Evolutionary conservation across 2,888 invertebrate species (phyloP), one percentile per base, ranked within the genome.

Genomic region (Dermolepida albohirtum): DNA sequence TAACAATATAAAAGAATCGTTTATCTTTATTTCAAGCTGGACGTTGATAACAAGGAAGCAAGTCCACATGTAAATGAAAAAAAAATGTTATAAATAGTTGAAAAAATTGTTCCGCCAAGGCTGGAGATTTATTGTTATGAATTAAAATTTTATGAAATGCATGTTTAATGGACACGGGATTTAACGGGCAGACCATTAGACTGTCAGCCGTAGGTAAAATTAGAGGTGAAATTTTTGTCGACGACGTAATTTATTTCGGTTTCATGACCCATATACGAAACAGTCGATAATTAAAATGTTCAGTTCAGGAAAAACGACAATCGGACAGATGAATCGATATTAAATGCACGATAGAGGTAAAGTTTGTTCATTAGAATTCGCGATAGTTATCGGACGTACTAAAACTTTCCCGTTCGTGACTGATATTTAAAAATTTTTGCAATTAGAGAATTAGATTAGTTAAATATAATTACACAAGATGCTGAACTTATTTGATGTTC

Each of bases 261-360:
- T 62, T 34, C 59, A 62, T 62, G 59, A 62, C 59, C 59, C 47
- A 29, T 16, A 47, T 47, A 34, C 47, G 16, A 34, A 47, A 47
- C 59, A 47, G 59, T 62, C 59, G 47, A 62, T 62, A 62, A 62
- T 62, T 62, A 62, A 62, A 62, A 47, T 44, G 59, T 47, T 29
- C 59, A 34, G 47, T 62, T 39, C 34, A 4, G 14, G 12, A 43
- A 16, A 49, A 62, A 44, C 47, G 59, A 62, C 59, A 44, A 17
- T 8, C 14, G 47, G 17, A 47, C 12, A 10, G 11, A 39, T 47
- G 43, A 49, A 16, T 12, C 44, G 44, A 62, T 27, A 17, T 4
- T 47, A 47, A 59, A 47, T 43, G 43, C 43, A 43, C 47, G 47
- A 29, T 47, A 34, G 5, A 34, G 43, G 27, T 49, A 62, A 62